Conservation (phyloP, 2,797 vertebrate genomes). For the Paedocypris micromegethes region DNA sequence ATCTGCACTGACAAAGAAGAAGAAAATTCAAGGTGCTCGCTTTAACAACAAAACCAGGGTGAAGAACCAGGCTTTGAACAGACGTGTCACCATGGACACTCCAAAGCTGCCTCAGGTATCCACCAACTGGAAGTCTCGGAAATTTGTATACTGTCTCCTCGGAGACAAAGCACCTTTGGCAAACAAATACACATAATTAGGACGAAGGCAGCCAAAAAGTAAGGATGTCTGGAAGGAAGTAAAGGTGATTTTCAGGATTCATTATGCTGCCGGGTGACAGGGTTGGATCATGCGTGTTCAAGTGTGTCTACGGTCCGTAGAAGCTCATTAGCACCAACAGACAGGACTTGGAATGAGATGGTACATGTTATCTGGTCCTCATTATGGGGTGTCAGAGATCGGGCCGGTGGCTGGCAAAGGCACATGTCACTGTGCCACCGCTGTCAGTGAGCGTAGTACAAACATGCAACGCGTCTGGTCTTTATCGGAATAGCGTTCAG, state of each 20-base stretch:
- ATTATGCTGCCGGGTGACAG: slow-evolving; percentile 65
- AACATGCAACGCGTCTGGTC: slow-evolving; percentile 46
- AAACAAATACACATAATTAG: slow-evolving; percentile 68
- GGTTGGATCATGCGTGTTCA: slow-evolving; percentile 53
- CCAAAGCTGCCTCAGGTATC: slow-evolving; percentile 40
- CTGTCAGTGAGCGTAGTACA: slow-evolving; percentile 58
- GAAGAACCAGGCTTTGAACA: slow-evolving; percentile 1
- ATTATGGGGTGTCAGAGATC: slow-evolving; percentile 68
- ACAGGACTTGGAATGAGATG: slow-evolving; percentile 59
- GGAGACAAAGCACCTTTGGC: slow-evolving; percentile 41
- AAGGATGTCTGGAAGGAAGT: slow-evolving; percentile 44
- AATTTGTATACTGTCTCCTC: slow-evolving; percentile 46
- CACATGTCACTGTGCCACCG: slow-evolving; percentile 61
- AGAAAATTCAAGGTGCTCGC: neutral
- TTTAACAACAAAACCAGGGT: slow-evolving; percentile 11
- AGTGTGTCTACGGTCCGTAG: slow-evolving; percentile 56
- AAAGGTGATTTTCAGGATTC: slow-evolving; percentile 58
- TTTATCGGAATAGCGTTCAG: slow-evolving; percentile 46
- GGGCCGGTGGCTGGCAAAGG: slow-evolving; percentile 52
- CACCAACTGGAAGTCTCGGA: slow-evolving; percentile 33
- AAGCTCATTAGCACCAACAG: slow-evolving; percentile 74
- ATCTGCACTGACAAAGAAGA: neutral
- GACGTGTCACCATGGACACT: slow-evolving; percentile 35
- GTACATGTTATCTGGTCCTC: slow-evolving; percentile 68
- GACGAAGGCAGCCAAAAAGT: slow-evolving; percentile 39